A percentile compares a stretch with the other conserved stretches of the same genome.
phyloP scores from a whole-genome alignment of 2,888 invertebrate species.

The Sarcophaga carnaria region DNA sequence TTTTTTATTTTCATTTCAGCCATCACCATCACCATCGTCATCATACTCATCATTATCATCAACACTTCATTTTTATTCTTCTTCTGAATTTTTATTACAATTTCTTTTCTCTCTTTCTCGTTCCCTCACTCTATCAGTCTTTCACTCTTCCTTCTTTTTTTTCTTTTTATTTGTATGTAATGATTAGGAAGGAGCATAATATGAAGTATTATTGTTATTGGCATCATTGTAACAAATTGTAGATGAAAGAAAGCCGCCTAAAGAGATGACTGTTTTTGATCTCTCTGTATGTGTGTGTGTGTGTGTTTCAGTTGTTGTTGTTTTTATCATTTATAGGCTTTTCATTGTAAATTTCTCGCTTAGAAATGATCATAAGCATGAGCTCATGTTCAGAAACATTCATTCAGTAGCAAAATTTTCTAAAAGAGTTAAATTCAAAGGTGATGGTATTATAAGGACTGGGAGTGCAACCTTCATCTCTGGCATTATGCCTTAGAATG shows the following conservation, averaged over 20 bases:
- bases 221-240: constrained; percentile 69
- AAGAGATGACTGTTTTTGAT: constrained; percentile 52
- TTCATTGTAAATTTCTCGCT: constrained; percentile 1
- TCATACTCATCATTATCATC: constrained; percentile 56
- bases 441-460: neutral
- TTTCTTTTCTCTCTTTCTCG: neutral
- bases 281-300: constrained; percentile 11
- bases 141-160: neutral
- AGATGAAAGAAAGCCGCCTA: constrained; percentile 64
- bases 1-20: neutral
- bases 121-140: neutral
- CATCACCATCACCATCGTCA: constrained; percentile 19
- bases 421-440: neutral
- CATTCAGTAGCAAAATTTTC: neutral
- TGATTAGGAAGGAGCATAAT: constrained; percentile 51
- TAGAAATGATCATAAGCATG: neutral
- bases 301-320: neutral
- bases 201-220: constrained; percentile 68
- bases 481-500: too few species aligned
- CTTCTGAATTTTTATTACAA: constrained; percentile 17
- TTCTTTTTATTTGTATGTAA: constrained; percentile 48
- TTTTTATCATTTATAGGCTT: constrained; percentile 5
- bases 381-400: neutral
- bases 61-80: constrained; percentile 61
- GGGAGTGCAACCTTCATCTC: constrained; percentile 9